Percentiles rank a stretch among this genome's conserved stretches.
phyloP scores from a whole-genome alignment of 2,113 vertebrate species.

The Anoplopoma fimbria region DNA sequence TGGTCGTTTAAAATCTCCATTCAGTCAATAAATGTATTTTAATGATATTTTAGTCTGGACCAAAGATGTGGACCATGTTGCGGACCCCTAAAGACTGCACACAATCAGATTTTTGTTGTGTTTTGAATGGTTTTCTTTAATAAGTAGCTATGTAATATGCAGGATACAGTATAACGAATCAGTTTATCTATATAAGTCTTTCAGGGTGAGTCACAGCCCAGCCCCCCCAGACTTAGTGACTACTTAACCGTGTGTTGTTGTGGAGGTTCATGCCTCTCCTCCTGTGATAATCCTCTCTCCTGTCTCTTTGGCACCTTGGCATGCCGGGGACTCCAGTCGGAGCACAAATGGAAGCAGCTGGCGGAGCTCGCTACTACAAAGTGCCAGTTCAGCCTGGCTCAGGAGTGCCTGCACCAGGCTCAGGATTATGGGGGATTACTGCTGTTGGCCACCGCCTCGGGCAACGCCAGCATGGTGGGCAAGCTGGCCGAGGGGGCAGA shows the following conservation, averaged over 20 bases:
- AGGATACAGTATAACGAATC: background rate
- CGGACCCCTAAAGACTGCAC: too few species aligned
- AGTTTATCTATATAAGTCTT: background rate
- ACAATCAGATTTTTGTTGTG: background rate
- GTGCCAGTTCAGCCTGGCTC: conserved; percentile 94
- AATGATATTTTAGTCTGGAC: too few species aligned
- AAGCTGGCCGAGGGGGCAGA: conserved; percentile 93
- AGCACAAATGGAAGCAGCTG: conserved; percentile 98
- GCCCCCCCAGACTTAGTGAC: background rate
- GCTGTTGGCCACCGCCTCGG: conserved; percentile 94
- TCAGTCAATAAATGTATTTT: too few species aligned
- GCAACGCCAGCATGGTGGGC: conserved; percentile 92
- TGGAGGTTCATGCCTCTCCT: background rate
- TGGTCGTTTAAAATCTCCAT: too few species aligned
- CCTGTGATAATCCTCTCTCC: conserved; percentile 55
- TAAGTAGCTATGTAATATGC: background rate
- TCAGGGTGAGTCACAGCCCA: conserved; percentile 11
- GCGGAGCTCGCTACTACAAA: conserved; percentile 94
- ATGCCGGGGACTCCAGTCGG: conserved; percentile 83
- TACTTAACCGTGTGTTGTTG: background rate
- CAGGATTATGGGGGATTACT: conserved; percentile 95
- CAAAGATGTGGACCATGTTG: too few species aligned
- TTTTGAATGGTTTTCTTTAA: too few species aligned
- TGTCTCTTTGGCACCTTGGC: conserved; percentile 44
- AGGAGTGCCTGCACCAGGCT: conserved; percentile 95